Percentiles rank a stretch among this genome's conserved stretches.
phyloP scores from a whole-genome alignment of 2,113 vertebrate species.

The Salvelinus sp. region DNA sequence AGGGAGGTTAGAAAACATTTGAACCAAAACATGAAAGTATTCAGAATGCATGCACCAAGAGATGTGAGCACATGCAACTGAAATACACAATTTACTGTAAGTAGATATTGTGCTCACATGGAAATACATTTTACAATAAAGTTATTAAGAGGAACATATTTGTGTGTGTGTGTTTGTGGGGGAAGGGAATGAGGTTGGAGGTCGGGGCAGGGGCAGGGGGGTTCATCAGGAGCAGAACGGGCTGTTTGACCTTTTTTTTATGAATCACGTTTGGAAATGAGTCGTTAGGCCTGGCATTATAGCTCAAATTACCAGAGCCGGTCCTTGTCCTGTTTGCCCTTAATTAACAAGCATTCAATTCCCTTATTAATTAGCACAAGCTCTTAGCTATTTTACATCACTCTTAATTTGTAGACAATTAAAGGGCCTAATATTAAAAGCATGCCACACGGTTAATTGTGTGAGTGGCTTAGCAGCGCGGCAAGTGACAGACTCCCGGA shows the following conservation, averaged over 20 bases:
- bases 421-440: conserved; percentile 89
- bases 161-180: not conserved
- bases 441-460: conserved; percentile 80
- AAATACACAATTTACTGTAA: too few species aligned
- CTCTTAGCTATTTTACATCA: conserved; percentile 90
- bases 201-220: not conserved
- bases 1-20: too few species aligned
- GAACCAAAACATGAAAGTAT: too few species aligned
- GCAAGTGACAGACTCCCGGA: conserved; percentile 21
- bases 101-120: too few species aligned
- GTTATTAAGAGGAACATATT: too few species aligned
- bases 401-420: conserved; percentile 88
- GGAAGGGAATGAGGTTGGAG: not conserved
- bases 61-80: too few species aligned
- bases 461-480: conserved; percentile 72
- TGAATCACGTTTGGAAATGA: conserved; percentile 77
- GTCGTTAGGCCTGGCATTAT: conserved; percentile 82
- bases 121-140: too few species aligned
- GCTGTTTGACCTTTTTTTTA: conserved; percentile 13
- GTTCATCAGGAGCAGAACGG: not conserved
- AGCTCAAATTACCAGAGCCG: conserved; percentile 83
- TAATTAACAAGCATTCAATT: conserved; percentile 91
- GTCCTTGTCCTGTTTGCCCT: conserved; percentile 89
- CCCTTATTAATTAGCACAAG: conserved; percentile 89
- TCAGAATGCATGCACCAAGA: too few species aligned